phyloP scores from a whole-genome alignment of 2,888 invertebrate genomes.

The Hecatera dysodea region DNA sequence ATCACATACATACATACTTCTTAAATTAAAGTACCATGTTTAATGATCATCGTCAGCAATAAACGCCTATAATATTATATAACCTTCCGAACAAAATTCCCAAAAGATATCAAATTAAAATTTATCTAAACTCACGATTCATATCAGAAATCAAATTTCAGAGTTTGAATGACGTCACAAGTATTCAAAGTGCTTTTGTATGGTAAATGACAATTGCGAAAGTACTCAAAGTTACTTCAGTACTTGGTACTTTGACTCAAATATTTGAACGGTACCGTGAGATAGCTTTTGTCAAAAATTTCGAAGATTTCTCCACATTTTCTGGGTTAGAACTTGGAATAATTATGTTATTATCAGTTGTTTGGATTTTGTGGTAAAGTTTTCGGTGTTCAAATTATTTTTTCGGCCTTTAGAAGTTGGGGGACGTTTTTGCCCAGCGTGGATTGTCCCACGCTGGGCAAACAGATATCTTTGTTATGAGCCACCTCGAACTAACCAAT shows the following conservation, averaged over 20 bases:
- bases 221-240: conserved; percentile 52
- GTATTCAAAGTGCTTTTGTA: conserved; percentile 46
- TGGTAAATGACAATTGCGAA: conserved; percentile 62
- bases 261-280: conserved; percentile 17
- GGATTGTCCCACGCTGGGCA: no score
- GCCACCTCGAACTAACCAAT: no score
- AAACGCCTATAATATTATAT: neutral
- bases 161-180: conserved; percentile 56
- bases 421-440: no score
- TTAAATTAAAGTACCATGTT: no score
- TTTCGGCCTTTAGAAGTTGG: no score
- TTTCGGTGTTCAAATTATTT: no score
- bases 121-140: conserved; percentile 40
- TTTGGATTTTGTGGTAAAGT: conserved; percentile 15
- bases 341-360: conserved; percentile 6
- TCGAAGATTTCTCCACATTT: conserved; percentile 19
- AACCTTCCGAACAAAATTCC: neutral
- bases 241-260: conserved; percentile 51
- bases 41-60: neutral
- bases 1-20: no score
- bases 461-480: no score
- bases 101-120: conserved; percentile 32
- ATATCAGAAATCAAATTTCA: conserved; percentile 58
- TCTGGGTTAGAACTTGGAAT: conserved; percentile 26
- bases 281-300: conserved; percentile 50